Evolutionary conservation across 2,888 invertebrate genomes (phyloP), one percentile per base, ranked within the genome.

Genomic region (Yponomeuta sedellus): DNA sequence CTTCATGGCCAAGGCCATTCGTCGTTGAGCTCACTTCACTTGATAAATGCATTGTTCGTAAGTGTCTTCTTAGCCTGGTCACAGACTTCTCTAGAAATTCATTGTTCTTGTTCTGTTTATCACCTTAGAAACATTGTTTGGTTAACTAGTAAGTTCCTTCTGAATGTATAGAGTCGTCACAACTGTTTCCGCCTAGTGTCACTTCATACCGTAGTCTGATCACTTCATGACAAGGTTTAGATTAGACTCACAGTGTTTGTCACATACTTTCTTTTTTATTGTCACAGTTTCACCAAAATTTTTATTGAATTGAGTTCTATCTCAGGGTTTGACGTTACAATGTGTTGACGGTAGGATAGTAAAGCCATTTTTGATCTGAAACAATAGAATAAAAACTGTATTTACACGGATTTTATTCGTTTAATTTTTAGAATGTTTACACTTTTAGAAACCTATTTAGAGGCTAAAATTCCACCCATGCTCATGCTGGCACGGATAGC

Each of bases 11-110:
- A 68, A 91, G 76, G 65, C 91, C 89, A 71, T 85, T 93, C 67
- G 94, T 95, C 68, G 95, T 95, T 66, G 95, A 94, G 81, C 94
- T 94, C 81, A 95, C 94, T 92, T 96, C 96, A 89, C 94, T 94
- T 75, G 95, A 94, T 85, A 96, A 86, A 93, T 96, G 96, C 96
- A 96, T 96, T 87, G 82, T 86, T 77, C 75, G 73, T 66, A 67
- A 62, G 66, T 68, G 68, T 67, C 71, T 67, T 61, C 56, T 68
- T 52, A 52, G 2, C 12, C 2, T 52, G 44, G 44, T 52, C 44
- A 52, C 44, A 16, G 0, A 34, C 34, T 34, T 34, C 34, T 0
- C 10, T 5, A 34, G 1, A 34, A 34, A 34, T 34, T 8, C 34
- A 34, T 34, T 34, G 66, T 68, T 69, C 70, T 66, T 61, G 58